Percentiles rank a stretch among this genome's conserved stretches.
These are phyloP conservation scores for Megaptera novaeangliae DNA, from an alignment of 2,113 vertebrate species.

Conservation along the genomic window DNA sequence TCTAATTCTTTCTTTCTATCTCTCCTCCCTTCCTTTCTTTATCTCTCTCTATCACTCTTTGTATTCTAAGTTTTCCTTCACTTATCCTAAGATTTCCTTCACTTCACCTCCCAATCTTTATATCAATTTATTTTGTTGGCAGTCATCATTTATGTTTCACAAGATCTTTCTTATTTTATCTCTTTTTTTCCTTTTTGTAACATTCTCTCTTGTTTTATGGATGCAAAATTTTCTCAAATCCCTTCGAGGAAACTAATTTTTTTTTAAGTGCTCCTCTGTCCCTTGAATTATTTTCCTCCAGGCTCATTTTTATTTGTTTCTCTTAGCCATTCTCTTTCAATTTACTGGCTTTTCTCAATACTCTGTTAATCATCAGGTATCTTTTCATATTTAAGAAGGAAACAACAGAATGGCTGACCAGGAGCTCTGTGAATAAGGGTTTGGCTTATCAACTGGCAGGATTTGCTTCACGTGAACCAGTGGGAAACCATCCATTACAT, in stretches of 20 bases:
- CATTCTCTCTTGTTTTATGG: background rate
- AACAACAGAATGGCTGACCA: background rate
- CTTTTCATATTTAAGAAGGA: background rate
- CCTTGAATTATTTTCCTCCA: background rate
- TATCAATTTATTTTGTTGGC: background rate
- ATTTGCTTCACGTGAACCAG: background rate
- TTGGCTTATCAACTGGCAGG: background rate
- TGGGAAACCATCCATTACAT: background rate
- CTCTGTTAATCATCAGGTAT: background rate
- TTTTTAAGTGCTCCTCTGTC: background rate
- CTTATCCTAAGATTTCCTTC: background rate
- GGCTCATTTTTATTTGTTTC: background rate
- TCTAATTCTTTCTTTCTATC: background rate
- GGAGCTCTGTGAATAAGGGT: background rate
- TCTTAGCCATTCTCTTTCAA: background rate
- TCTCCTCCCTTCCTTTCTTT: background rate
- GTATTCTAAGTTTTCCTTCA: background rate
- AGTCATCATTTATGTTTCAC: background rate
- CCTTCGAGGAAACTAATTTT: background rate
- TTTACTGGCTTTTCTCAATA: background rate
- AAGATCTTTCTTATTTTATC: background rate
- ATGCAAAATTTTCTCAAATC: background rate
- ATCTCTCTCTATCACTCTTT: background rate
- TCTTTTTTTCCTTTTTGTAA: background rate
- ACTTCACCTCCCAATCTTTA: background rate